phyloP scores from a whole-genome alignment of 1,140 invertebrate species.

The Sipha flava region DNA sequence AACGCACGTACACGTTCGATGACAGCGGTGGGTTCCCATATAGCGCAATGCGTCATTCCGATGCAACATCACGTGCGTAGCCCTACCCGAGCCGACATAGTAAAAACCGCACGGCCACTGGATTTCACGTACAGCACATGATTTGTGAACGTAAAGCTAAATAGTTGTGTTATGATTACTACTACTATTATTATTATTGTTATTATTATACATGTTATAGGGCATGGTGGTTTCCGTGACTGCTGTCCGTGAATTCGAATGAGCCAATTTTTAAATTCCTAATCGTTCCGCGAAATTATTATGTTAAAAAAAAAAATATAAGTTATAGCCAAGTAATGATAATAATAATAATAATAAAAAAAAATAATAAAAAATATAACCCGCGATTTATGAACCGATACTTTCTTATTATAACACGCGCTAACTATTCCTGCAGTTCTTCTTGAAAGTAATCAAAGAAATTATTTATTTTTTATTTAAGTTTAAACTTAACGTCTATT shows the following conservation, averaged over 20 bases:
- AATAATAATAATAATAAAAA: not conserved
- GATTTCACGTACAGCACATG: not conserved
- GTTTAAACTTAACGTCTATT: too few relatives aligned
- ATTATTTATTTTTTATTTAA: too few relatives aligned
- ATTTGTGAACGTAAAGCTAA: not conserved
- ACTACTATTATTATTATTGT: not conserved
- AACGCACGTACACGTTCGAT: not conserved
- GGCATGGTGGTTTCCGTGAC: not conserved
- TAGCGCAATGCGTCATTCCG: conserved; percentile 4
- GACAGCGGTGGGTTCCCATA: not conserved
- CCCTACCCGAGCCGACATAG: not conserved
- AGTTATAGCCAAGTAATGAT: not conserved
- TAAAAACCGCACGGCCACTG: not conserved
- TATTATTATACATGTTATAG: not conserved
- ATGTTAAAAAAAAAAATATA: not conserved
- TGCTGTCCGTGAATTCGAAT: not conserved
- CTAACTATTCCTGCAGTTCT: too few relatives aligned
- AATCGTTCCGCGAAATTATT: not conserved
- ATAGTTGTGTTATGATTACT: not conserved
- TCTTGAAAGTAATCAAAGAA: too few relatives aligned
- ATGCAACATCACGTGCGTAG: conserved; percentile 1
- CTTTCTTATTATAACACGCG: too few relatives aligned
- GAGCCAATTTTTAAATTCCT: not conserved
- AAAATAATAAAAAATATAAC: not conserved
- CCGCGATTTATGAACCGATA: not conserved